Evolutionary conservation across 2,888 invertebrate species (phyloP).

Genomic region (Melanostoma scalare): DNA sequence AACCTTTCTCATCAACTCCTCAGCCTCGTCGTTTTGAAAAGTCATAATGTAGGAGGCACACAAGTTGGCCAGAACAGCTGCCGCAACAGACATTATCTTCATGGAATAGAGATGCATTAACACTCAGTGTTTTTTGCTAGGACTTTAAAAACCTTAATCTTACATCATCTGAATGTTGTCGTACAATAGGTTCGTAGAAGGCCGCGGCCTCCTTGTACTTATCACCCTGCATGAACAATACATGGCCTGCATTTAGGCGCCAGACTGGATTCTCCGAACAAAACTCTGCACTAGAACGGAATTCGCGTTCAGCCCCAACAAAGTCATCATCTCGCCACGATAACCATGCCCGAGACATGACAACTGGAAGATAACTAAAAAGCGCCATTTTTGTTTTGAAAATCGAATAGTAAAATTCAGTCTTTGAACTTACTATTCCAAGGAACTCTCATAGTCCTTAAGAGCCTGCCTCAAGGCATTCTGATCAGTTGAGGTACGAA

Average conservation of each 20-base stretch:
- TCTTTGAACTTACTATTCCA: constrained; percentile 85
- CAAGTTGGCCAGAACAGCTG: constrained; percentile 98
- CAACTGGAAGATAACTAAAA: constrained; percentile 93
- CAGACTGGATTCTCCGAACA: constrained; percentile 98
- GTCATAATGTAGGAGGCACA: constrained; percentile 99
- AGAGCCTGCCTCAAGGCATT: constrained; percentile 94
- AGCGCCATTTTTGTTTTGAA: background rate
- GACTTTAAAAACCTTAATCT: constrained; percentile 70
- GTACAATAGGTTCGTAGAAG: constrained; percentile 98
- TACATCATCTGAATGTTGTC: constrained; percentile 94
- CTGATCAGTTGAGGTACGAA: constrained; percentile 93
- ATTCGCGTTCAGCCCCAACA: constrained; percentile 97
- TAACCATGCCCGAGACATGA: constrained; percentile 99
- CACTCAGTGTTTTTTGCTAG: too few relatives aligned
- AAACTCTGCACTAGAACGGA: constrained; percentile 98
- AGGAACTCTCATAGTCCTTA: constrained; percentile 92
- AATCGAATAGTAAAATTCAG: too few relatives aligned
- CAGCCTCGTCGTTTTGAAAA: constrained; percentile 98
- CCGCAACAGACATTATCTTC: constrained; percentile 93
- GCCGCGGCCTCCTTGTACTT: constrained; percentile 99
- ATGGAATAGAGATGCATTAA: constrained; percentile 78
- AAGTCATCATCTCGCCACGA: constrained; percentile 99
- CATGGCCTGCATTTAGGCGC: constrained; percentile 99
- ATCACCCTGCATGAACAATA: constrained; percentile 99
- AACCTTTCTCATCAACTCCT: constrained; percentile 98